phyloP scores from a whole-genome alignment of 1,140 invertebrate genomes.

The Anastrepha obliqua region DNA sequence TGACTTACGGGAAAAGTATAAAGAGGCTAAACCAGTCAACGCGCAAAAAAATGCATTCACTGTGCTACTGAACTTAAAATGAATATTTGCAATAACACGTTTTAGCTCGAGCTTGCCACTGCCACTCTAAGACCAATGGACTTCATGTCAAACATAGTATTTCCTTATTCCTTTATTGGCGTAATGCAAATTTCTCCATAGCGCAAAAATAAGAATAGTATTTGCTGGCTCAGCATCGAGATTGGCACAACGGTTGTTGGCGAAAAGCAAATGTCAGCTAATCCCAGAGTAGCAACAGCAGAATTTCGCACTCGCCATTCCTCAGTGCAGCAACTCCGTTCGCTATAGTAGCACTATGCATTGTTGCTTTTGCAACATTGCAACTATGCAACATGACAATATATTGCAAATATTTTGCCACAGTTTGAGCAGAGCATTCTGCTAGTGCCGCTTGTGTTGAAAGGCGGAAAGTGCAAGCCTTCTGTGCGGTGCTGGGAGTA shows the following conservation, averaged over 20 bases:
- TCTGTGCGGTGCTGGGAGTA: background rate
- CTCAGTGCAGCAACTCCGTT: background rate
- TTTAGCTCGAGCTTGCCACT: background rate
- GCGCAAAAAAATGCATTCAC: conserved; percentile 44
- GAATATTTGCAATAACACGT: background rate
- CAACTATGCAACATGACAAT: conserved; percentile 45
- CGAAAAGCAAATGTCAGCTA: conserved; percentile 44
- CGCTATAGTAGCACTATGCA: background rate
- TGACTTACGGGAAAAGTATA: conserved; percentile 26
- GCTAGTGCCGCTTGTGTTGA: background rate
- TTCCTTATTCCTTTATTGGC: background rate
- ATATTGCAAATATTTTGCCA: conserved; percentile 50
- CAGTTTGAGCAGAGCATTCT: background rate
- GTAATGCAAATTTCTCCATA: conserved; percentile 42
- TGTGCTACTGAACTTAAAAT: background rate
- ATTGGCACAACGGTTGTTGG: conserved; percentile 18
- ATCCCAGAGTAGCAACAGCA: conserved; percentile 37
- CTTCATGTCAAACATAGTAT: background rate
- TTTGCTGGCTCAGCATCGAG: conserved; percentile 37
- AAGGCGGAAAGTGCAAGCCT: background rate
- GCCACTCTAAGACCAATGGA: background rate
- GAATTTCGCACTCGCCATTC: background rate
- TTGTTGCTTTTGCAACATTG: conserved; percentile 17
- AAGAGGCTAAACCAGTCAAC: conserved; percentile 25
- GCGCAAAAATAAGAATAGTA: background rate